These are phyloP conservation scores for Eumaeus atala DNA, from an alignment of 1,140 invertebrate species.

Conservation along the genomic window DNA sequence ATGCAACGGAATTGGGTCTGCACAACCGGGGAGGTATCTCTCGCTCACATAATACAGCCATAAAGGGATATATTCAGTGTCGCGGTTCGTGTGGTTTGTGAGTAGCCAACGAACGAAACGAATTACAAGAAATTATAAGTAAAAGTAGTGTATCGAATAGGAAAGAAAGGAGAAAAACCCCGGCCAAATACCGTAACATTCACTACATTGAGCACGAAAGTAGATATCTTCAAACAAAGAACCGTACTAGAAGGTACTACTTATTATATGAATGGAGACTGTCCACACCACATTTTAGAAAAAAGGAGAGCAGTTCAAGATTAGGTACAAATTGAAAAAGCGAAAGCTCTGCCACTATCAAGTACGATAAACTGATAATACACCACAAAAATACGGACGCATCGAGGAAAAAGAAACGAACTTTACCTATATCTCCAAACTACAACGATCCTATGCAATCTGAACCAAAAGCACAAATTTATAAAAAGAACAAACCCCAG, in stretches of 20 bases:
- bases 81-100: too few relatives aligned
- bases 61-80: too few relatives aligned
- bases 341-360: not conserved
- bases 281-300: not conserved
- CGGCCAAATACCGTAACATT: constrained; percentile 7
- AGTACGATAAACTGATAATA: constrained; percentile 19
- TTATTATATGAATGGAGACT: not conserved
- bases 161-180: constrained; percentile 7
- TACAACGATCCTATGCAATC: too few relatives aligned
- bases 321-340: not conserved
- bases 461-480: too few relatives aligned
- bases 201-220: not conserved
- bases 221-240: not conserved
- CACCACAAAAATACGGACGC: constrained; percentile 8
- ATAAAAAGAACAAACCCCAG: constrained; percentile 3
- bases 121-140: too few relatives aligned
- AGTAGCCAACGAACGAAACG: too few relatives aligned
- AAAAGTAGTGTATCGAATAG: too few relatives aligned
- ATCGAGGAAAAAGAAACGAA: constrained; percentile 13
- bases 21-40: too few relatives aligned
- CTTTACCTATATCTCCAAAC: constrained; percentile 11
- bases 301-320: not conserved
- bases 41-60: too few relatives aligned
- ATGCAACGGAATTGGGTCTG: too few relatives aligned
- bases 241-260: not conserved